Conservation (phyloP, 1,140 invertebrate genomes). For the Bombus confusus region DNA sequence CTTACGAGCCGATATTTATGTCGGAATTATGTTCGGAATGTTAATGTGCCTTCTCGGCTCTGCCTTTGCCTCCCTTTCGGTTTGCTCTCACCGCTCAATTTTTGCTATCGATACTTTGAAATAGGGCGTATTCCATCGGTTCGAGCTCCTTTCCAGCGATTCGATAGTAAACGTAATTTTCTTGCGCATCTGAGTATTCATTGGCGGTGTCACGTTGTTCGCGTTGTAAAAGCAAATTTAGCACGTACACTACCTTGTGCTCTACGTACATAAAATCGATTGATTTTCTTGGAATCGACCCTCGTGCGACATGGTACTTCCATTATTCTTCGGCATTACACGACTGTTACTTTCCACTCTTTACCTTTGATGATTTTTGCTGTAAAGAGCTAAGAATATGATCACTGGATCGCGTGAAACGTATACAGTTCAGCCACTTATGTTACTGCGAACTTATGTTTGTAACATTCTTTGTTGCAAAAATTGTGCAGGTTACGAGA, state of each 20-base stretch:
- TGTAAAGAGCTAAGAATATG: not conserved
- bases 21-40: conserved; percentile 69
- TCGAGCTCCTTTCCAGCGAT: not conserved
- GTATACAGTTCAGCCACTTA: not conserved
- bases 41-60: conserved; percentile 62
- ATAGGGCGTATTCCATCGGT: no score
- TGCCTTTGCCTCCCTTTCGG: conserved; percentile 40
- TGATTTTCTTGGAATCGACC: conserved; percentile 25
- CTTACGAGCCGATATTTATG: conserved; percentile 72
- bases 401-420: not conserved
- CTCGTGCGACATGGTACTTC: not conserved
- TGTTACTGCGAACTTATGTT: not conserved
- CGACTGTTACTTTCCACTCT: not conserved
- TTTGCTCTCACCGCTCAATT: conserved; percentile 20
- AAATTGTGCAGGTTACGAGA: no score
- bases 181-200: no score
- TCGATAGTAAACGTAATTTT: not conserved
- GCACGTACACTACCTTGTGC: not conserved
- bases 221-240: not conserved
- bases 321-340: not conserved
- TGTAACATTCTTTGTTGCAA: not conserved
- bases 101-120: not conserved
- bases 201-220: not conserved
- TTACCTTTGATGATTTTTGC: not conserved
- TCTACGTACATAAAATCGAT: conserved; percentile 7